Percentiles rank a stretch among this genome's conserved stretches.
phyloP scores from a whole-genome alignment of 2,888 invertebrate genomes.

The Agrypnus murinus region DNA sequence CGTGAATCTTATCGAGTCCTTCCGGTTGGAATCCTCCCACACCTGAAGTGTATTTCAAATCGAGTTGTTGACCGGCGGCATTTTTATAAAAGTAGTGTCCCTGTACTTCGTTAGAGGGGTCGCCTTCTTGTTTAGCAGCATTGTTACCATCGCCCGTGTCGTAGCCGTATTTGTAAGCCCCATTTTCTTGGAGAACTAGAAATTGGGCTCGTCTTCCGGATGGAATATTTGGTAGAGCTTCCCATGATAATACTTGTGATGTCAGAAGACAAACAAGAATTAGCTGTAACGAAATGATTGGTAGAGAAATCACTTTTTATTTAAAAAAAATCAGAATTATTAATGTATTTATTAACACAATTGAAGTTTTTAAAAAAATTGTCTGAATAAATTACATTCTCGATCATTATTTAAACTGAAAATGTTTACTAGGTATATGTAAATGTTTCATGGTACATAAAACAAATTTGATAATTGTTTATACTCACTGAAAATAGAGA shows the following conservation, averaged over 20 bases:
- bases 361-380: too few species aligned
- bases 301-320: background rate
- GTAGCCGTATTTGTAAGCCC: slow-evolving; percentile 64
- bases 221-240: slow-evolving; percentile 63
- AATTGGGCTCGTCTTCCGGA: slow-evolving; percentile 65
- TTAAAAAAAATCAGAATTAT: background rate
- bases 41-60: slow-evolving; percentile 65
- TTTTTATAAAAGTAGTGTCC: slow-evolving; percentile 64
- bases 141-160: slow-evolving; percentile 66
- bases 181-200: slow-evolving; percentile 67
- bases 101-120: slow-evolving; percentile 63
- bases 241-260: slow-evolving; percentile 58
- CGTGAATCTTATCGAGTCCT: slow-evolving; percentile 48
- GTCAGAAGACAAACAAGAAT: slow-evolving; percentile 19
- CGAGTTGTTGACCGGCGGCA: slow-evolving; percentile 59
- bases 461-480: too few species aligned
- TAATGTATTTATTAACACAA: too few species aligned
- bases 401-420: background rate
- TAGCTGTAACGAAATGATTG: slow-evolving; percentile 36
- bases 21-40: slow-evolving; percentile 63
- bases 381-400: background rate
- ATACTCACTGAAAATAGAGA: slow-evolving; percentile 26
- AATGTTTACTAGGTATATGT: too few species aligned
- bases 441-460: too few species aligned
- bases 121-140: slow-evolving; percentile 64